Percentiles rank a stretch among this genome's conserved stretches.
Conservation (phyloP, 2,888 invertebrate species). For the Phania funesta region DNA sequence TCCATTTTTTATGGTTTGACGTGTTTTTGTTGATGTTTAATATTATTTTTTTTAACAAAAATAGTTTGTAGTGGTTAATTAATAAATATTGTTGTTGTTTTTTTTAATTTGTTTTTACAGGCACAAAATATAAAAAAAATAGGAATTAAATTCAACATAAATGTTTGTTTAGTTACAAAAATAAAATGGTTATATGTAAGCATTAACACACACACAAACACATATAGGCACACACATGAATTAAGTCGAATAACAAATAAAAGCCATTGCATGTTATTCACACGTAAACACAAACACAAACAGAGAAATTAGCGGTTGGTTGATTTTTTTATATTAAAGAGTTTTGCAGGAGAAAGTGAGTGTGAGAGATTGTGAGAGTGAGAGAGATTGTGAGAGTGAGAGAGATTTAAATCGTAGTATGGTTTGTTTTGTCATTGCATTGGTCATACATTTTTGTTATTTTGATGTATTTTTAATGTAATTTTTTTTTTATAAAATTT, state of each 20-base stretch:
- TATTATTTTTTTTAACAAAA: conserved; percentile 17
- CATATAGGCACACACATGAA: background rate
- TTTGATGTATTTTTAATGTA: conserved; percentile 23
- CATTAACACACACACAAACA: background rate
- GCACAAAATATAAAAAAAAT: background rate
- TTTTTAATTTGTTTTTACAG: background rate
- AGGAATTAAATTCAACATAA: conserved; percentile 4
- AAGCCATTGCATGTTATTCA: conserved; percentile 36
- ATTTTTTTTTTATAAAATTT: conserved; percentile 15
- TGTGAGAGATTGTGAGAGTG: background rate
- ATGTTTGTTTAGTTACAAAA: conserved; percentile 35
- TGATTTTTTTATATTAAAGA: conserved; percentile 16
- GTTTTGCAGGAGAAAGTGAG: background rate
- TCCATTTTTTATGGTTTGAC: background rate
- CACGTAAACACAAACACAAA: background rate
- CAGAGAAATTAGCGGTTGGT: conserved; percentile 27
- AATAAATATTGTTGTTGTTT: conserved; percentile 2
- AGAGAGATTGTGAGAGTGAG: background rate
- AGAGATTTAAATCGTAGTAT: too few relatives aligned
- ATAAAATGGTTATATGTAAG: background rate
- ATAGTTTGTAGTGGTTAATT: conserved; percentile 24
- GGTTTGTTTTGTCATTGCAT: conserved; percentile 1
- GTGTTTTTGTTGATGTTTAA: background rate
- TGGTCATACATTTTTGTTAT: background rate
- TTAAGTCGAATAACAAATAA: background rate